Base-by-base conservation (phyloP, 2,888 invertebrate genomes). In the Dioctria rufipes region DNA sequence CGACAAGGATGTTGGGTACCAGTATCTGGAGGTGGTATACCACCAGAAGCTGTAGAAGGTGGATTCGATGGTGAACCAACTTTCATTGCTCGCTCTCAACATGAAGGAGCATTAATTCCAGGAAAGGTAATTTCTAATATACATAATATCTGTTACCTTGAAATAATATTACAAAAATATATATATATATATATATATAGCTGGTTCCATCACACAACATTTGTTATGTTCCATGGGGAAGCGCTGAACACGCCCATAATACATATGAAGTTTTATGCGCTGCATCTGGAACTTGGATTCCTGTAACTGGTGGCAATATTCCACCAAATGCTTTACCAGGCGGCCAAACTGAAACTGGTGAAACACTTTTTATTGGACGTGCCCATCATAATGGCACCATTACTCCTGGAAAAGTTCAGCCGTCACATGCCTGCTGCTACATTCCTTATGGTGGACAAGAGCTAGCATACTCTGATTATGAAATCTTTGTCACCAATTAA, bases 391-490 rank as follows among this genome's bases (percentile, higher is more conserved):
- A 95, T 84, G 95, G 94, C 81, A 92, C 93, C 81, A 83, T 95
- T 67, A 95, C 95, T 40, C 91, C 93, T 42, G 96, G 96, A 86
- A 96, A 96, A 90, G 93, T 96, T 2, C 96, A 96, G 85, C 93
- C 94, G 54, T 95, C 95, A 6, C 96, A 96, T 86, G 94, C 92
- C 42, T 93, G 93, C 78, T 93, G 94, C 87, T 96, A 96, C 91
- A 95, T 96, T 89, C 92, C 96, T 11, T 96, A 93, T 86, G 95
- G 90, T 0, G 96, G 96, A 63, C 91, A 93, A 85, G 96, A 96
- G 87, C 88, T 95, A 80, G 92, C 93, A 71, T 95, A 93, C 90
- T 91, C 92, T n/a, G 94, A 95, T 75, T 96, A 94, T 86, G 96
- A 96, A 90, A 90, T 96, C 84, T 92, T 96, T 78, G 85, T 87